Evolutionary conservation across 2,888 invertebrate species (phyloP), one percentile per base, ranked within the genome.

Genomic region (Eupithecia tripunctaria): DNA sequence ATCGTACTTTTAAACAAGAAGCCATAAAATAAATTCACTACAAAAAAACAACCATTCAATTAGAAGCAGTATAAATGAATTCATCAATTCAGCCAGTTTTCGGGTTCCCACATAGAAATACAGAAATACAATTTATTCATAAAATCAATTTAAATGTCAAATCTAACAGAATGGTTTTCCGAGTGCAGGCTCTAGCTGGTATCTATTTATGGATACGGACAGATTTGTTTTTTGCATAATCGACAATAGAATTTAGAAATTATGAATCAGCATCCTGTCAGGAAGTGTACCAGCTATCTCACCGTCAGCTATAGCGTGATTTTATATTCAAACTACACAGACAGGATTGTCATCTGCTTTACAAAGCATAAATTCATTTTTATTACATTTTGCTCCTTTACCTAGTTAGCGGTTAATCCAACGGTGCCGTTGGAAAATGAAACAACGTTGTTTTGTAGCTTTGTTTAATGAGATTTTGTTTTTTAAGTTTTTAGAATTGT

Each of bases 361-460:
- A 76, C 75, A 85, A 85, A 84, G 85, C 84, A 83, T 84, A 83
- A 83, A 85, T 78, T 78, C 60, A 79, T 72, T 74, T 74, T 72
- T 68, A 68, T 69, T 41, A 67, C 68, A 56, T 82, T 81, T 73
- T 75, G 78, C 76, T n/a, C 47, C 67, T 67, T 78, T 80, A 79
- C 68, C 64, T 66, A 73, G 72, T 76, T 76, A 75, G 72, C 72
- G 51, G 73, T 73, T 75, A 74, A 74, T 75, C 68, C 68, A 70
- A 74, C 68, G 47, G 74, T 36, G 36, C 7, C 36, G 64, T 71
- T 71, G 62, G 47, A 60, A 68, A 73, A 65, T 62, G 64, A 70
- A 71, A 68, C 59, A 73, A 65, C 64, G 60, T 51, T 66, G 56
- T 67, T 73, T 68, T 29, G 29, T n/a, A 10, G 47, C 47, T 21